Base-by-base conservation (phyloP, 2,888 invertebrate genomes). In the Merodon equestris region DNA sequence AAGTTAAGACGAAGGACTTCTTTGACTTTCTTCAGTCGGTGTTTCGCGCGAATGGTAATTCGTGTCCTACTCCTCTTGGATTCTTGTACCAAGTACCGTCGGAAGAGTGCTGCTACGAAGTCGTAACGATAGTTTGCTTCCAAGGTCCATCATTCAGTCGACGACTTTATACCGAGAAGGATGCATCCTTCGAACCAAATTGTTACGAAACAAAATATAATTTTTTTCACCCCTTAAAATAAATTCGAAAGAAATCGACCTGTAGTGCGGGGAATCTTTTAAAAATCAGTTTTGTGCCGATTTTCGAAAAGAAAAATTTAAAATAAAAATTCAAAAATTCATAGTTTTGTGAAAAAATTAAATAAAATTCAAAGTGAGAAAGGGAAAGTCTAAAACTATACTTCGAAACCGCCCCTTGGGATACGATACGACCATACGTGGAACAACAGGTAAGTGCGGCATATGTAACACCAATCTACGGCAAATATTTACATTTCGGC, bases 381-480 rank as follows among this genome's bases (percentile, higher is more conserved):
- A 27, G 27, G 7, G 2, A 27, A 27, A 27, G 27, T 27, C 27
- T 4, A 4, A 27, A 27, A 7, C 27, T 7, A 27, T 27, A 15
- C n/a, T n/a, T n/a, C n/a, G n/a, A n/a, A 13, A 10, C 34, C 40
- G 15, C 27, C 14, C 50, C 15, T 34, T 27, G 57, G 72, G 61
- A 77, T 77, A 77, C 9, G 44, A 47, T 51, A 44, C 42, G 19
- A 19, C 27, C 27, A 27, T 7, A 27, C 3, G 3, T 7, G 2
- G 27, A 27, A 27, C 19, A 67, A 40, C 67, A 67, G 77, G 77
- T 77, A 73, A 77, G 77, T 77, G 57, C 42, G 47, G 57, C 57
- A 67, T 71, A 58, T 73, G 72, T 40, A 5, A 3, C 3, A 40
- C 9, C 58, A 63, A 40, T 68, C 48, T 10, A 13, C 2, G 47